Evolutionary conservation across 2,113 vertebrate genomes (phyloP), one percentile per base, ranked within the genome.

Genomic region (Parus major): DNA sequence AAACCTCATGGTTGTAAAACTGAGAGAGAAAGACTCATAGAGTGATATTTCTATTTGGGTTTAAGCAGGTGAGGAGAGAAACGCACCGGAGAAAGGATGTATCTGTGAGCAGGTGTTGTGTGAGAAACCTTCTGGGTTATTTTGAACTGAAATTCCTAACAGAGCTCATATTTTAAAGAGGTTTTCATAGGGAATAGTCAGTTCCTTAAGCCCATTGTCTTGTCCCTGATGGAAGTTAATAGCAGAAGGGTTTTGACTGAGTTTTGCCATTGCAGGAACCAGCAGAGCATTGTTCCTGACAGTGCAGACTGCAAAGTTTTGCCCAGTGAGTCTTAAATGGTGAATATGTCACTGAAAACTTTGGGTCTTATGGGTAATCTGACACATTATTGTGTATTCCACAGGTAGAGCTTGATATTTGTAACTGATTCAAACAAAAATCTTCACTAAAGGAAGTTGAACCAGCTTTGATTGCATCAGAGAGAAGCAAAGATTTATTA

Each of bases 401-500:
- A 31, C 29, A 14, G 31, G 25, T 1, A 39, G 31, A 44, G 17
- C 22, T 60, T 72, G 57, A 23, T 46, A 28, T 39, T 33, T 82
- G 47, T 35, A 36, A 50, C 57, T 8, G 22, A 60, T 22, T 28
- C 61, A 41, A 47, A 52, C 49, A 29, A 29, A 84, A 59, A 53
- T 12, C 6, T 21, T 39, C 10, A 2, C 57, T 18, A 28, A 69
- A 93, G 46, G 29, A 59, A 77, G 41, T 41, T 35, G 52, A 31
- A 80, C 29, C 61, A 10, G 35, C 25, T 88, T 83, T 83, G 81
- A 20, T 80, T 96, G 92, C 94, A 93, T 87, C 70, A 90, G 57
- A 90, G 53, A 96, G 53, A 96, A 95, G 72, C 84, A 73, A 86
- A 96, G 94, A 39, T 97, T 95, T 97, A 97, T 97, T 96, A 81